Evolutionary conservation across 2,113 vertebrate species (phyloP), one percentile per base, ranked within the genome.

Genomic region (Ciconia stormi): DNA sequence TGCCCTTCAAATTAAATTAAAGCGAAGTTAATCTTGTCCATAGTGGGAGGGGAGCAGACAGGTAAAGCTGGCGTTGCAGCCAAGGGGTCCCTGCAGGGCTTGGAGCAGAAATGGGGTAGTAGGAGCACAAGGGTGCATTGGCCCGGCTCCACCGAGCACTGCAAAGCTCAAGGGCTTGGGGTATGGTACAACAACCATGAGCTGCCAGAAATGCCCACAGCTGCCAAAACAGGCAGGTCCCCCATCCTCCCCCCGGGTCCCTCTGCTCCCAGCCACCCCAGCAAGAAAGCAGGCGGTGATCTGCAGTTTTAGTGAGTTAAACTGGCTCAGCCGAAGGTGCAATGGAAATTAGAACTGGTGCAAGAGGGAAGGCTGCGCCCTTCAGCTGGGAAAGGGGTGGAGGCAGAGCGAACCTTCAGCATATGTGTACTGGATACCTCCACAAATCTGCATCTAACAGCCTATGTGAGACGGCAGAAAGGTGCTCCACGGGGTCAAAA

Each of bases 41-140:
- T 2, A 50, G 46, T 20, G 74, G 78, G 82, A 88, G 86, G 32
- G 82, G 91, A 95, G 85, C 85, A 95, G 88, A 83, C 55, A 52
- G 94, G 85, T 74, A 73, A 97, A 91, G 79, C 70, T 93, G 86
- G 32, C 3, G 21, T 87, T 70, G 89, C 70, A 76, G 74, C 71
- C 58, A 72, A 58, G 65, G 72, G 59, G 50, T 52, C 87, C 83
- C 86, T 63, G 65, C 8, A 18, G 50, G n/a, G 29, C 26, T 18
- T 52, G 88, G 55, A 95, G 72, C 27, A 95, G 82, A 93, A 76
- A 38, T 38, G 38, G 38, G 38, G 38, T 38, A 38, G 38, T 38
- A 38, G 76, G 65, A 72, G 30, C 25, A 40, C 42, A 7, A 36
- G 13, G 18, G 25, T 22, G 21, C 7, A 1, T 19, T 79, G 69